Evolutionary conservation across 2,113 vertebrate species (phyloP).

Genomic region (Elaphurus davidianus): DNA sequence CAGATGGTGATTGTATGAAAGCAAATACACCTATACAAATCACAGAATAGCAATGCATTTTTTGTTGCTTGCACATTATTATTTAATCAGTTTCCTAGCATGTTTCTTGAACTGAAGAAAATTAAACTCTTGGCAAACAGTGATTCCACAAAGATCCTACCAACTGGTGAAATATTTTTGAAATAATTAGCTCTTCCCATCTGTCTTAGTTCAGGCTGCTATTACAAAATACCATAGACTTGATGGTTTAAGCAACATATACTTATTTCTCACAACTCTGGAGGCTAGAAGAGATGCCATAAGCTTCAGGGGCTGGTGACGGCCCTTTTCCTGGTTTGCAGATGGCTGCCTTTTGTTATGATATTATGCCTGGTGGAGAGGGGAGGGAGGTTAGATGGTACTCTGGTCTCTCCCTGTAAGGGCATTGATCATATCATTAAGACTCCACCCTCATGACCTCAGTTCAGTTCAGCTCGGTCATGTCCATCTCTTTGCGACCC

Average conservation of each 20-base stretch:
- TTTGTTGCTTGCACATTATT: not conserved
- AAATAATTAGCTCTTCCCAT: slow-evolving; percentile 1
- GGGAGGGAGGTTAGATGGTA: not conserved
- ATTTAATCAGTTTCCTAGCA: not conserved
- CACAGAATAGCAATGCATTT: not conserved
- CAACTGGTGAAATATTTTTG: slow-evolving; percentile 17
- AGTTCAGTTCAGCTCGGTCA: not conserved
- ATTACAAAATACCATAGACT: not conserved
- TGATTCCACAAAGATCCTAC: not conserved
- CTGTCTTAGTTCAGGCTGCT: not conserved
- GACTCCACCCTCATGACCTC: not conserved
- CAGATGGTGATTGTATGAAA: not conserved
- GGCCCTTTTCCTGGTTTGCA: not conserved
- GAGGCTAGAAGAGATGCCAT: not conserved
- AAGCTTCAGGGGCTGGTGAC: not conserved
- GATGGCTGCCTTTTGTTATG: not conserved
- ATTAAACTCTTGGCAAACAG: not conserved
- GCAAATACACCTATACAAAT: not conserved
- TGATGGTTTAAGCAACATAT: not conserved
- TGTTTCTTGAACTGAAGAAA: not conserved
- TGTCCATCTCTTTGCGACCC: not conserved
- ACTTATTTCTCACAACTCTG: not conserved
- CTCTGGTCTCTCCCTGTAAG: not conserved
- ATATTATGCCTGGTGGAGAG: too few relatives aligned
- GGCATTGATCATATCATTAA: not conserved